Evolutionary conservation across 64 coral and sea anemone genomes (phyloP), one percentile per base, ranked within the genome.

Genomic region (Pachyseris speciosa): DNA sequence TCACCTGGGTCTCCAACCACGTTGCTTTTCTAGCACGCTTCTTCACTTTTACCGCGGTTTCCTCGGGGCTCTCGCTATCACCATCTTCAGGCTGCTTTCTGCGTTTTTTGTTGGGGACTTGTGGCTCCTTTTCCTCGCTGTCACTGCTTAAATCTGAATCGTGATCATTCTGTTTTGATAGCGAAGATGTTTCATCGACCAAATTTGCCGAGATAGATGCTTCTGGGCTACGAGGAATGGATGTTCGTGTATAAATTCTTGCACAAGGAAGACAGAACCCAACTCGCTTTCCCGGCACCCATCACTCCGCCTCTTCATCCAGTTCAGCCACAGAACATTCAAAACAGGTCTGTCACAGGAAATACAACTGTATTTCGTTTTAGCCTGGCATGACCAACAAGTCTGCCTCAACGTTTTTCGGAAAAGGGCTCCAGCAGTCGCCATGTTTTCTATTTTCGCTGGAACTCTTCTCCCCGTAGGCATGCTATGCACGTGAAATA

Each of bases 401-500:
- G 42, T 80, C 75, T 80, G 75, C 55, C 77, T 58, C 77, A 80
- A 80, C 50, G 77, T 80, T 80, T 60, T 58, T 80, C 76, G 76
- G 75, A 80, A 80, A 80, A 80, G n/a, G 77, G 10, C 77, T 80
- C 77, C 77, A 30, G 77, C 77, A 80, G 77, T 80, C 75, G 75
- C 48, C 75, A 80, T 80, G 75, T 80, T 80, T 80, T 80, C n/a
- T 80, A 80, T 80, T 80, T 80, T 80, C 75, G 75, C 45, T 40
- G 75, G 75, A 80, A 80, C 75, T 80, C 75, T 80, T 80, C 75
- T 80, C 75, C 75, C 49, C 74, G 74, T 48, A 78, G 37, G 42
- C 40, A 83, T 83, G 57, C 57, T 61, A 61, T 61, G 57, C n/a
- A 22, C 57, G 57, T 19, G 57, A 61, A 61, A 61, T 17, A 10